A percentile compares a stretch with the other conserved stretches of the same genome.
These are phyloP conservation scores for Ceratosolen solmsi DNA, from an alignment of 1,140 invertebrate species.

Conservation along the genomic window DNA sequence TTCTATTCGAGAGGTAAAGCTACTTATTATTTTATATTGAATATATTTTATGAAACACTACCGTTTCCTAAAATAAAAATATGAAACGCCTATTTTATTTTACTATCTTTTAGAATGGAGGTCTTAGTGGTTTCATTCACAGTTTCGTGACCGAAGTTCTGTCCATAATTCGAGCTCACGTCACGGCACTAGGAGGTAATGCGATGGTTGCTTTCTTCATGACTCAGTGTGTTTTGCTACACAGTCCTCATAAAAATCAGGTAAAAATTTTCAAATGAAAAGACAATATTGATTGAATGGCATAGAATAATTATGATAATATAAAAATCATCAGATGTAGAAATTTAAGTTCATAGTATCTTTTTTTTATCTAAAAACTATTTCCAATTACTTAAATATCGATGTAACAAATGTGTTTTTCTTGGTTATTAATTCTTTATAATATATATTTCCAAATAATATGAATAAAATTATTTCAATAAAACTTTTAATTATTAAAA, in stretches of 20 bases:
- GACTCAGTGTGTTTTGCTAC: conserved; percentile 90
- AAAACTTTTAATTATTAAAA: no score
- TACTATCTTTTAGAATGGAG: conserved; percentile 78
- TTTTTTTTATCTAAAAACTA: no score
- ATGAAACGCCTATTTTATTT: neutral
- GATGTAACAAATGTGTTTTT: no score
- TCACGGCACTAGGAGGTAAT: conserved; percentile 94
- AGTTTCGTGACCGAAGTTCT: conserved; percentile 93
- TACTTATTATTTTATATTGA: neutral
- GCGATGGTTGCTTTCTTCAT: conserved; percentile 95
- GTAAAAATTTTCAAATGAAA: conserved; percentile 71
- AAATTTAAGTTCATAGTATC: no score
- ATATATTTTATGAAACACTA: neutral
- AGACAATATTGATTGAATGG: no score
- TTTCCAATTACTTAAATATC: no score
- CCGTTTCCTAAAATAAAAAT: no score
- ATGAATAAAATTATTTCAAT: no score
- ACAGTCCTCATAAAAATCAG: conserved; percentile 97
- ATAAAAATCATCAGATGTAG: no score
- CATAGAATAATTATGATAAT: no score
- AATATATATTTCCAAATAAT: no score
- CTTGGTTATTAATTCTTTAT: no score
- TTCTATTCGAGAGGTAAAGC: conserved; percentile 87
- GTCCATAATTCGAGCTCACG: conserved; percentile 93
- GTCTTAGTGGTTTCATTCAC: conserved; percentile 93